Conservation (phyloP, 2,888 invertebrate genomes). For the Thelaira solivaga region DNA sequence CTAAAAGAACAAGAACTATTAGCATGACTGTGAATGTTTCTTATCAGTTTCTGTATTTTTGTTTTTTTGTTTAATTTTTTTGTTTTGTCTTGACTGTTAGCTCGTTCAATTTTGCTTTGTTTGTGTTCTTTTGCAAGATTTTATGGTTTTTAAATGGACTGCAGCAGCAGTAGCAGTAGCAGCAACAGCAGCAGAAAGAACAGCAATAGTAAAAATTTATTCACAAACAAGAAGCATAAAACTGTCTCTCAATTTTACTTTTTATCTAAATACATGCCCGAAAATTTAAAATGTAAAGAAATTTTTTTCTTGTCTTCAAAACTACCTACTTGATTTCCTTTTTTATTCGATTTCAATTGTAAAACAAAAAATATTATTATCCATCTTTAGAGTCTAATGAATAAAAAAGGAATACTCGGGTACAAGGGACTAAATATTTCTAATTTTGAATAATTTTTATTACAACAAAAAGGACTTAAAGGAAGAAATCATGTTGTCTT, state of each 20-base stretch:
- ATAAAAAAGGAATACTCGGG: too few species aligned
- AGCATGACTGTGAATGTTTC: constrained; percentile 58
- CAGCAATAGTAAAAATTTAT: constrained; percentile 10
- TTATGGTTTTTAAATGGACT: constrained; percentile 45
- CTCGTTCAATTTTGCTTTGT: constrained; percentile 16
- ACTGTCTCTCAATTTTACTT: not conserved
- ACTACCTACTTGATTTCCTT: too few species aligned
- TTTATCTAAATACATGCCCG: constrained; percentile 2
- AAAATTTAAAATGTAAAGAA: not conserved
- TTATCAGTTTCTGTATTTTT: constrained; percentile 52
- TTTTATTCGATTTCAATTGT: too few species aligned
- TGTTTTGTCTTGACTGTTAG: not conserved
- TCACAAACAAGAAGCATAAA: not conserved
- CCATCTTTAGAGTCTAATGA: not conserved
- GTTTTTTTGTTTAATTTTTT: constrained; percentile 25
- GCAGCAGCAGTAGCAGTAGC: constrained; percentile 1
- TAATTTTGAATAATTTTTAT: too few species aligned
- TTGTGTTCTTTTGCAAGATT: constrained; percentile 11
- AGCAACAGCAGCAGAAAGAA: not conserved
- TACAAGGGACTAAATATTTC: too few species aligned
- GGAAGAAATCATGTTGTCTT: too few species aligned
- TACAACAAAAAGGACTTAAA: too few species aligned
- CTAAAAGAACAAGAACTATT: constrained; percentile 56
- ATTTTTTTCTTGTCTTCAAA: constrained; percentile 27
- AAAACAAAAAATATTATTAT: too few species aligned